A percentile compares a stretch with the other conserved stretches of the same genome.
Evolutionary conservation across 2,888 invertebrate species (phyloP).

Genomic region (Brachyopa scutellaris): DNA sequence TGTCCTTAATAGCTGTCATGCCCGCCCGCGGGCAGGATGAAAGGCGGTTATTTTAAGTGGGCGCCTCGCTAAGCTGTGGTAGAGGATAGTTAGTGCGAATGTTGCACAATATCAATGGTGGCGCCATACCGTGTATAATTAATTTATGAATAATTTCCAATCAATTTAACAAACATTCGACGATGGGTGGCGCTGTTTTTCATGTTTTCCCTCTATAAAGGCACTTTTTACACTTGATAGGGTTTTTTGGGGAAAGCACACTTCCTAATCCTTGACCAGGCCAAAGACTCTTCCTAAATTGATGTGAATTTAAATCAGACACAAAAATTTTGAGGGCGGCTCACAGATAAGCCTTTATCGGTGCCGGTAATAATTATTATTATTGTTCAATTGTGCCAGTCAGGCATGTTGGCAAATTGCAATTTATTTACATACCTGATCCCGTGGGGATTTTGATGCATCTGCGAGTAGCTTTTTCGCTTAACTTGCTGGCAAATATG

Average conservation of each 20-base stretch:
- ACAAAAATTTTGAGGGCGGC: background rate
- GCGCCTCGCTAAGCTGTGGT: background rate
- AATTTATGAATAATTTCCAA: slow-evolving; percentile 68
- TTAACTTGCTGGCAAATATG: slow-evolving; percentile 56
- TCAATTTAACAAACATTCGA: slow-evolving; percentile 51
- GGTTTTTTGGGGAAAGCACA: slow-evolving; percentile 19
- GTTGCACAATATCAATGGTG: slow-evolving; percentile 43
- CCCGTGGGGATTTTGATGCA: slow-evolving; percentile 44
- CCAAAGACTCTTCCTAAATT: background rate
- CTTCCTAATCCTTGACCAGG: slow-evolving; percentile 12
- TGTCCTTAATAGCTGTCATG: slow-evolving; percentile 10
- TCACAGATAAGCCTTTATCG: background rate
- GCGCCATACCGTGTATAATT: slow-evolving; percentile 41
- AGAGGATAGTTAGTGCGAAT: background rate
- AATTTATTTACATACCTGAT: slow-evolving; percentile 32
- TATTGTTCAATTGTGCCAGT: slow-evolving; percentile 41
- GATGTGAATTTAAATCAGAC: slow-evolving; percentile 23
- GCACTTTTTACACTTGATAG: slow-evolving; percentile 36
- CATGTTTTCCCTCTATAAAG: slow-evolving; percentile 13
- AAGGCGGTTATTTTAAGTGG: background rate
- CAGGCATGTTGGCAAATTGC: slow-evolving; percentile 40
- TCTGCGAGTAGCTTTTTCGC: slow-evolving; percentile 51
- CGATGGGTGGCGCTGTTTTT: background rate
- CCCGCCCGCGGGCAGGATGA: too few relatives aligned
- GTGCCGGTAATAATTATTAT: slow-evolving; percentile 10